Evolutionary conservation across 2,888 invertebrate genomes (phyloP).

Genomic region (Antheraea yamamai): DNA sequence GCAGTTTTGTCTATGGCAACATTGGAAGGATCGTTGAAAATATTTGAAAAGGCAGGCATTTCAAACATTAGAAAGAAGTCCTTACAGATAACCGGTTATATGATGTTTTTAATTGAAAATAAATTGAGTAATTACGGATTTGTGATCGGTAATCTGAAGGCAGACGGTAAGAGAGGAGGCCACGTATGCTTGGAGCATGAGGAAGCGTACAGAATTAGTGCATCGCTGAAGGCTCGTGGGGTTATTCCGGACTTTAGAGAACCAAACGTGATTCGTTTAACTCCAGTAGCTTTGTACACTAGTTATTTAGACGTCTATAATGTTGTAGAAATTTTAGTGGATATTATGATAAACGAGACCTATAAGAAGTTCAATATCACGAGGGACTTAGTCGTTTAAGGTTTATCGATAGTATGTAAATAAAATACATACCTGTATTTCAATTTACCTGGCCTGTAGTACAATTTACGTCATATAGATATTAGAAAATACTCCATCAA

Average conservation of each 20-base stretch:
- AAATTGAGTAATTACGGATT: slow-evolving; percentile 56
- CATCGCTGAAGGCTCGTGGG: slow-evolving; percentile 56
- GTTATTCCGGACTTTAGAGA: slow-evolving; percentile 62
- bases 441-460: no score
- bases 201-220: slow-evolving; percentile 63
- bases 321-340: slow-evolving; percentile 55
- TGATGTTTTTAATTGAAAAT: slow-evolving; percentile 64
- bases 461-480: no score
- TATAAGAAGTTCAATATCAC: slow-evolving; percentile 49
- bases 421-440: neutral
- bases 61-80: slow-evolving; percentile 63
- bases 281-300: slow-evolving; percentile 63
- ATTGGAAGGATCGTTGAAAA: slow-evolving; percentile 62
- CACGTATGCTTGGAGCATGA: slow-evolving; percentile 66
- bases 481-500: no score
- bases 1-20: slow-evolving; percentile 61
- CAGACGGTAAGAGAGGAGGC: slow-evolving; percentile 60
- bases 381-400: slow-evolving; percentile 51
- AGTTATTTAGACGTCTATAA: slow-evolving; percentile 64
- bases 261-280: slow-evolving; percentile 64
- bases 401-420: neutral
- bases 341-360: slow-evolving; percentile 51
- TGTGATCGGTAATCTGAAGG: slow-evolving; percentile 55
- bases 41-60: slow-evolving; percentile 61
- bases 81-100: slow-evolving; percentile 62